Conservation (phyloP, 2,113 vertebrate genomes). For the Zootoca vivipara region DNA sequence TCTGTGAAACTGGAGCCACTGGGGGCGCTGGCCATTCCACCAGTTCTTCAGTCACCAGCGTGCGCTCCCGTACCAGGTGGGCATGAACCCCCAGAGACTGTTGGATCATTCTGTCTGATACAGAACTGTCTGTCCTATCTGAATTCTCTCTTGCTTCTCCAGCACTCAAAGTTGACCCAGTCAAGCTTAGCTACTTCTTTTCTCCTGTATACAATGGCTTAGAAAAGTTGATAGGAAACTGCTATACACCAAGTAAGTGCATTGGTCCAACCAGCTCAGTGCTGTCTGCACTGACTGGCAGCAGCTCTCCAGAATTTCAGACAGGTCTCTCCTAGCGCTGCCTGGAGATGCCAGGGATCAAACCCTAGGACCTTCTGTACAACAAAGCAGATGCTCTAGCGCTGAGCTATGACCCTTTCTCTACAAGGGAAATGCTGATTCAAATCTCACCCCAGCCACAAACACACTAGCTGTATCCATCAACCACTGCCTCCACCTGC, state of each 20-base stretch:
- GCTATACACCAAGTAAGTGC: too few relatives aligned
- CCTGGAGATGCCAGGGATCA: too few relatives aligned
- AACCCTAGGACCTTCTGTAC: too few relatives aligned
- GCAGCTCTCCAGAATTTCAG: too few relatives aligned
- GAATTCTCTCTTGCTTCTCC: accelerated
- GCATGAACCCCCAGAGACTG: background rate
- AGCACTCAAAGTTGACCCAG: too few relatives aligned
- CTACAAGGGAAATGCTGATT: background rate
- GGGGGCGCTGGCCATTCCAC: constrained; percentile 84
- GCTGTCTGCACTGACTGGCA: too few relatives aligned
- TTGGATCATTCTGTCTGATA: background rate
- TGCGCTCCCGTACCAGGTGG: constrained; percentile 91
- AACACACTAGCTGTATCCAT: background rate
- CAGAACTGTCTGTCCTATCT: background rate
- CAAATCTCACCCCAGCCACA: background rate
- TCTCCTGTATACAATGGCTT: background rate
- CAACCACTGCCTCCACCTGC: too few relatives aligned
- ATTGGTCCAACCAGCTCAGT: too few relatives aligned
- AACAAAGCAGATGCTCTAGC: too few relatives aligned
- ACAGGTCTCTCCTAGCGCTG: too few relatives aligned
- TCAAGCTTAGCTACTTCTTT: background rate
- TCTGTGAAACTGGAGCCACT: constrained; percentile 88
- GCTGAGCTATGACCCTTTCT: too few relatives aligned
- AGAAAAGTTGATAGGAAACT: too few relatives aligned
- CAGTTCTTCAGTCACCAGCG: constrained; percentile 88